Conservation (phyloP, 2,888 invertebrate genomes). For the Pycnomerus fuliginosus region DNA sequence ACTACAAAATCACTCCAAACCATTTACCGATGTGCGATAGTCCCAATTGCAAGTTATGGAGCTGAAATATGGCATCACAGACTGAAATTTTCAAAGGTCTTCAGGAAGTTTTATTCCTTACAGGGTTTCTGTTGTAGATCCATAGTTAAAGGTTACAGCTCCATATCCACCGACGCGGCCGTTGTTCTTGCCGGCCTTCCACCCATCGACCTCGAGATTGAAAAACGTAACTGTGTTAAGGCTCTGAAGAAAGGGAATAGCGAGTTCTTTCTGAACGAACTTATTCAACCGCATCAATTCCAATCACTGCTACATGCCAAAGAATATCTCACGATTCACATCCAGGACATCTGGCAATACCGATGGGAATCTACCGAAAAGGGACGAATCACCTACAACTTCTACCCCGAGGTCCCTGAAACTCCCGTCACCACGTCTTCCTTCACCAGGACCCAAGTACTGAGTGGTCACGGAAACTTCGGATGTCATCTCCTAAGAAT, state of each 20-base stretch:
- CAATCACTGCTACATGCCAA: neutral
- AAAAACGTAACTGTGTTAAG: too few species aligned
- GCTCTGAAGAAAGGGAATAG: too few species aligned
- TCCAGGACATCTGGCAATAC: constrained; percentile 4
- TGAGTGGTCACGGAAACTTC: too few species aligned
- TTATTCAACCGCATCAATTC: neutral
- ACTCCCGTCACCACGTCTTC: neutral
- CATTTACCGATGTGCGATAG: neutral
- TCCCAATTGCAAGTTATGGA: constrained; percentile 1
- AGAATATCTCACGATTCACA: neutral
- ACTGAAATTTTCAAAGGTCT: constrained; percentile 1
- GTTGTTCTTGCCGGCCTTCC: constrained; percentile 1
- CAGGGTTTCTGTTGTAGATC: neutral
- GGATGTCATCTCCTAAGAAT: constrained; percentile 1
- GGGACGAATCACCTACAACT: constrained; percentile 2
- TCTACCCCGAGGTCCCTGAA: neutral
- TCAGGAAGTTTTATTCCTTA: neutral
- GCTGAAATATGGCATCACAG: constrained; percentile 2
- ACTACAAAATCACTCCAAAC: neutral
- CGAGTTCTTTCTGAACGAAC: neutral
- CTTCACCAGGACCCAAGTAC: neutral
- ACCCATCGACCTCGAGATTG: constrained; percentile 3
- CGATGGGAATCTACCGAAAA: constrained; percentile 4
- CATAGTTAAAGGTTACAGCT: too few species aligned
- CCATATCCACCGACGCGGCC: too few species aligned